Conservation (phyloP, 2,113 vertebrate genomes). For the Toxotes jaculatrix region DNA sequence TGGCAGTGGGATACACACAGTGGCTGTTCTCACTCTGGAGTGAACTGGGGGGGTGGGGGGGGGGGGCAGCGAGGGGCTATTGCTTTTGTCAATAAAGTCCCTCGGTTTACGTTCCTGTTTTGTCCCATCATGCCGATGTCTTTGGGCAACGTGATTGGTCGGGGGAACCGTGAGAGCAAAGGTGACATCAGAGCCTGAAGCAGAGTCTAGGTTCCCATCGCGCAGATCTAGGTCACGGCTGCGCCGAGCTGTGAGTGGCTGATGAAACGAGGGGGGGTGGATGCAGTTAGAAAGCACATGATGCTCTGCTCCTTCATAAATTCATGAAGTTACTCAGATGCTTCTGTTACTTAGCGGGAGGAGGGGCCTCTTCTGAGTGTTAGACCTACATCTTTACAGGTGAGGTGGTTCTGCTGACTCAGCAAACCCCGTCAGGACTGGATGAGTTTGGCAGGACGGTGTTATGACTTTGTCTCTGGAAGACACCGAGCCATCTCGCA, state of each 20-base stretch:
- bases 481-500: too few species aligned
- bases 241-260: slow-evolving; percentile 12
- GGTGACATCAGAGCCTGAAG: slow-evolving; percentile 60
- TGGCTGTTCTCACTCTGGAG: slow-evolving; percentile 49
- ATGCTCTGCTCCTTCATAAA: neutral
- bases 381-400: neutral
- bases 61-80: slow-evolving; percentile 31
- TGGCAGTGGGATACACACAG: slow-evolving; percentile 53
- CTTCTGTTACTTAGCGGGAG: slow-evolving; percentile 22
- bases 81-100: slow-evolving; percentile 59
- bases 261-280: slow-evolving; percentile 14
- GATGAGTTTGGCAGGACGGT: neutral
- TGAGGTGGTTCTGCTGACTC: neutral
- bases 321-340: slow-evolving; percentile 14
- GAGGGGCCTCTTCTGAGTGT: neutral
- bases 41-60: slow-evolving; percentile 4
- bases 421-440: neutral
- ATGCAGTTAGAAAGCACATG: slow-evolving; percentile 21
- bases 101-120: slow-evolving; percentile 35
- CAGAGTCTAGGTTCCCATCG: slow-evolving; percentile 41
- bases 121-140: slow-evolving; percentile 35
- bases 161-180: slow-evolving; percentile 59
- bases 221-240: slow-evolving; percentile 69
- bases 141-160: slow-evolving; percentile 45
- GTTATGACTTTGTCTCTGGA: too few species aligned